Evolutionary conservation across 2,797 vertebrate species (phyloP), one percentile per base, ranked within the genome.

Genomic region (Graptemys geographica): DNA sequence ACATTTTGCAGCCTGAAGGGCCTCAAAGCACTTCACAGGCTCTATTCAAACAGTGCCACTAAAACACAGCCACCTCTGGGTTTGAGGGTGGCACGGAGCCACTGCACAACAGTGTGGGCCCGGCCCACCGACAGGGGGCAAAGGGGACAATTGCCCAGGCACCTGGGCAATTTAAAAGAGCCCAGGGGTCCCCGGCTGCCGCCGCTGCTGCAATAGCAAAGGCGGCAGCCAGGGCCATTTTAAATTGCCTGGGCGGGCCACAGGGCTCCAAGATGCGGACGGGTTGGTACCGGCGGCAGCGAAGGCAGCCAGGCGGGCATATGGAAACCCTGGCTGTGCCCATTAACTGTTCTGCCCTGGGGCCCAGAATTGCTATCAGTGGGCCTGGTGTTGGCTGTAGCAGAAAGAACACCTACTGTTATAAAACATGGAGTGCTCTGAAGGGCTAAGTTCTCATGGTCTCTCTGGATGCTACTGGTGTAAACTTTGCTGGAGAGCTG

Each of bases 221-320:
- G 53, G 53, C 21, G 6, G 19, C 1, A 7, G 52, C 52, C 18
- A 21, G 53, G 52, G 53, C 53, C 53, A 21, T 55, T 55, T 55
- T 55, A 55, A 55, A 55, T 55, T 23, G 21, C 53, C 53, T 23
- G 53, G 53, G 53, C 4, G 21, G 21, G 21, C 53, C 4, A 8
- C 21, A 69, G 65, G n/a, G 65, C 33, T 69, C 65, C 8, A 5
- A 37, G 33, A 8, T 55, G 53, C 8, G 3, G 5, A 16, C 7
- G 3, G 62, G 31, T 15, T n/a, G 8, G 62, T 31, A 69, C 13
- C 13, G 2, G 62, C 15, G 18, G 62, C 62, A 65, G 62, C 3
- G 18, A n/a, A 65, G n/a, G 62, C 33, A n/a, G 33, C 33, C 44
- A 10, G 0, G 1, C 1, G 7, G 81, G 28, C 0, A 0, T 1